Evolutionary conservation across 2,113 vertebrate genomes (phyloP), one percentile per base, ranked within the genome.

Genomic region (Thamnophis sirtalis): DNA sequence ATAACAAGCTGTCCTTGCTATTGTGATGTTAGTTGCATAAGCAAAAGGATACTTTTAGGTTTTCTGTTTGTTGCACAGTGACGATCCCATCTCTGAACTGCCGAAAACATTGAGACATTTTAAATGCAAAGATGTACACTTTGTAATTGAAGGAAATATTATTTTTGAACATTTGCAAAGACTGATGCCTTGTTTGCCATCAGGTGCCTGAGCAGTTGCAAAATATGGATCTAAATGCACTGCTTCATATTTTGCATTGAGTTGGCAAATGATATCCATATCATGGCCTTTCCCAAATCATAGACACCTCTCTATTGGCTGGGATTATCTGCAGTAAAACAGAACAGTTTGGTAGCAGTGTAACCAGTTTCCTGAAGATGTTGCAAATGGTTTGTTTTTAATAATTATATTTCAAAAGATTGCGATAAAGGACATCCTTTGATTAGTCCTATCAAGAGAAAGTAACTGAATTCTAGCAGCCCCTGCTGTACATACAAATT

Each of bases 321-420:
- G 55, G 85, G 92, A 51, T 26, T 80, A n/a, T 92, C 63, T 87
- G n/a, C 49, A 63, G 53, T 87, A 55, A 93, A 38, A 38, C 92
- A 90, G n/a, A 56, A 53, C 2, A 86, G 55, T 19, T 60, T 88
- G 21, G 3, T 4, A 21, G n/a, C 55, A 90, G 1, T n/a, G 2
- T 55, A 53, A 73, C 9, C 3, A 19, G 51, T 88, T 51, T 17
- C 87, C 28, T 51, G 38, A 93, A 93, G 91, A 54, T 50, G 38
- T 21, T 92, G 9, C 11, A 68, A 93, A 93, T 17, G 19, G 55
- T 80, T 56, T n/a, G 9, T 51, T 55, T 56, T n/a, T 43, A 63
- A 48, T 3, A 89, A 10, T 28, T 49, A 93, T 43, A 93, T 91
- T 38, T 51, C 22, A 53, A 54, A 60, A 11, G 85, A 87, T 93